A percentile compares a stretch with the other conserved stretches of the same genome.
phyloP scores from a whole-genome alignment of 2,888 invertebrate species.

The Ornithoptera alexandrae region DNA sequence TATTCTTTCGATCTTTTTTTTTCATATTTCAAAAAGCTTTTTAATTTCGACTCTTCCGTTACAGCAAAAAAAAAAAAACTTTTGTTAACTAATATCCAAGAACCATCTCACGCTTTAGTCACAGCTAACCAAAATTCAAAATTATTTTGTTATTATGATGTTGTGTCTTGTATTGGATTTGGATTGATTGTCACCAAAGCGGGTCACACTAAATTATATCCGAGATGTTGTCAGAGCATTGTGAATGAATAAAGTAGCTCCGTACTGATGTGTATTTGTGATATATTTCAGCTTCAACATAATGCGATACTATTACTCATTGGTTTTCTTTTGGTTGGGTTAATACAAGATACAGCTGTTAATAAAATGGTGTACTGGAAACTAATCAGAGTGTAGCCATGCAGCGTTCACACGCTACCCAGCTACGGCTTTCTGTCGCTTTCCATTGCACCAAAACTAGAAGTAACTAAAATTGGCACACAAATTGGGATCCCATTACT shows the following conservation, averaged over 20 bases:
- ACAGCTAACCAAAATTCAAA: conserved; percentile 79
- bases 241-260: conserved; percentile 38
- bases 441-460: conserved; percentile 76
- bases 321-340: conserved; percentile 80
- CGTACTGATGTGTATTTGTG: conserved; percentile 69
- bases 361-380: conserved; percentile 76
- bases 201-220: conserved; percentile 47
- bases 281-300: conserved; percentile 79
- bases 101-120: conserved; percentile 75
- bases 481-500: conserved; percentile 78
- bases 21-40: conserved; percentile 23
- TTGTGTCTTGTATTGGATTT: conserved; percentile 81
- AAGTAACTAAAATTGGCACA: conserved; percentile 77
- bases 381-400: conserved; percentile 70
- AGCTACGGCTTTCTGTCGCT: conserved; percentile 76
- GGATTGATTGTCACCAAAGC: conserved; percentile 54
- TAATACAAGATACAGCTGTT: conserved; percentile 81
- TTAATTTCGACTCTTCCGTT: conserved; percentile 27
- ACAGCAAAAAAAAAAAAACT: conserved; percentile 19
- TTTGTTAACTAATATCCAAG: conserved; percentile 60
- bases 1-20: conserved; percentile 5
- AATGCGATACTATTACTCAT: conserved; percentile 76
- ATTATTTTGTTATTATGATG: conserved; percentile 55
- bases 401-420: conserved; percentile 58
- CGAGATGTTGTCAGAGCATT: conserved; percentile 17